These are phyloP conservation scores for Cisticola juncidis DNA, from an alignment of 2,113 vertebrate species.

Conservation along the genomic window DNA sequence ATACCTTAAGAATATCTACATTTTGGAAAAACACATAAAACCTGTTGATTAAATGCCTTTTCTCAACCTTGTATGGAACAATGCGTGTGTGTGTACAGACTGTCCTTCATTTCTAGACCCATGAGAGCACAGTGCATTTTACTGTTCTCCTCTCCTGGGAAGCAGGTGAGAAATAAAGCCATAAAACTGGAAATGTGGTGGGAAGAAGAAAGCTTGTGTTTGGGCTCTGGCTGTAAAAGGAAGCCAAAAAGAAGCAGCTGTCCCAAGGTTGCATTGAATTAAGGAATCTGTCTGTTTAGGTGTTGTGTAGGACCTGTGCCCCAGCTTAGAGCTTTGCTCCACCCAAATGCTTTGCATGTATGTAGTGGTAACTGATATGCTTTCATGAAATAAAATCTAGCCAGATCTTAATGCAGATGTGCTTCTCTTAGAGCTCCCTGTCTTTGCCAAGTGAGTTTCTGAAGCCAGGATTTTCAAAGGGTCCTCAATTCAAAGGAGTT, in stretches of 20 bases:
- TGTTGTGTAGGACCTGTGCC: background rate
- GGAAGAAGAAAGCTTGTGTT: background rate
- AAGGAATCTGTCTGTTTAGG: background rate
- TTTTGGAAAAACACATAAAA: background rate
- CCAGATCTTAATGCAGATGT: background rate
- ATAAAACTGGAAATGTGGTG: background rate
- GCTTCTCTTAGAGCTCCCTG: background rate
- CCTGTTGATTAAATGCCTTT: background rate
- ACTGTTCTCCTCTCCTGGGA: rapidly evolving
- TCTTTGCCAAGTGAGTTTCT: background rate
- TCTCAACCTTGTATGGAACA: background rate
- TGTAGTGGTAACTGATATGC: background rate
- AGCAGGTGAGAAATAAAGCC: background rate
- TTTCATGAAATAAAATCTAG: background rate
- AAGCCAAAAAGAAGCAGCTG: background rate
- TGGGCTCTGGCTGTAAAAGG: background rate
- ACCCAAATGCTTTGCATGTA: background rate
- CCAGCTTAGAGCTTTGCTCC: background rate
- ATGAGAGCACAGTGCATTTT: background rate
- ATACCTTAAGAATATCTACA: background rate
- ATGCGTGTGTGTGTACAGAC: rapidly evolving
- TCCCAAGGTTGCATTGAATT: background rate
- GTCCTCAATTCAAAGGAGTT: background rate
- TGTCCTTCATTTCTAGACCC: background rate
- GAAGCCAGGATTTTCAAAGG: background rate